phyloP scores from a whole-genome alignment of 2,888 invertebrate species.

The Acanthacorydalis orientalis region DNA sequence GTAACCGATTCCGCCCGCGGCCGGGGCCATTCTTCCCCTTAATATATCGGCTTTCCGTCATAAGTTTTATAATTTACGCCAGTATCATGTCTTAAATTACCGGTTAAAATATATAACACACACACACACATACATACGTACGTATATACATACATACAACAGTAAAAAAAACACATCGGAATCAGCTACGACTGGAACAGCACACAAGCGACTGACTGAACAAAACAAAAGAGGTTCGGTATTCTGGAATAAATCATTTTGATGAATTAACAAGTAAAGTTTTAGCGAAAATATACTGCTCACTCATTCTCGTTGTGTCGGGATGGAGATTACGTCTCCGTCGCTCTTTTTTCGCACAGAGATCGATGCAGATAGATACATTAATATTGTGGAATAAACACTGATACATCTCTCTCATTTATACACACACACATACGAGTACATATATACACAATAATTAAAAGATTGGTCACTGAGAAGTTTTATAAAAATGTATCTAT shows the following conservation, averaged over 20 bases:
- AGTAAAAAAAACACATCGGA: not conserved
- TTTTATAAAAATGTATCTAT: too few species aligned
- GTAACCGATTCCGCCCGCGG: too few species aligned
- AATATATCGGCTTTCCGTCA: slow-evolving; percentile 8
- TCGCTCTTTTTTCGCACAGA: too few species aligned
- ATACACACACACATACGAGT: too few species aligned
- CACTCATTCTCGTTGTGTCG: not conserved
- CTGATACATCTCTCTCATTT: too few species aligned
- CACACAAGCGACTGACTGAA: not conserved
- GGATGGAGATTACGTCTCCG: too few species aligned
- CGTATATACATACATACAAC: not conserved
- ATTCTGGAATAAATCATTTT: slow-evolving; percentile 25
- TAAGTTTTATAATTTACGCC: slow-evolving; percentile 8
- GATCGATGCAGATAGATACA: too few species aligned
- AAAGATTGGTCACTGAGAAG: too few species aligned
- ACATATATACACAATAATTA: too few species aligned
- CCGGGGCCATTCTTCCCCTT: not conserved
- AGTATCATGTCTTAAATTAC: slow-evolving; percentile 8
- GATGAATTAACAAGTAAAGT: slow-evolving; percentile 32
- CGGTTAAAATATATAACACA: slow-evolving; percentile 6
- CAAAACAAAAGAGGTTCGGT: slow-evolving; percentile 1
- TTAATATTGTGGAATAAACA: too few species aligned
- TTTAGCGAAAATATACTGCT: slow-evolving; percentile 23
- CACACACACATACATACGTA: not conserved
- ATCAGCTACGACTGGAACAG: not conserved